Conservation (phyloP, 2,888 invertebrate genomes). For the Autographa gamma region DNA sequence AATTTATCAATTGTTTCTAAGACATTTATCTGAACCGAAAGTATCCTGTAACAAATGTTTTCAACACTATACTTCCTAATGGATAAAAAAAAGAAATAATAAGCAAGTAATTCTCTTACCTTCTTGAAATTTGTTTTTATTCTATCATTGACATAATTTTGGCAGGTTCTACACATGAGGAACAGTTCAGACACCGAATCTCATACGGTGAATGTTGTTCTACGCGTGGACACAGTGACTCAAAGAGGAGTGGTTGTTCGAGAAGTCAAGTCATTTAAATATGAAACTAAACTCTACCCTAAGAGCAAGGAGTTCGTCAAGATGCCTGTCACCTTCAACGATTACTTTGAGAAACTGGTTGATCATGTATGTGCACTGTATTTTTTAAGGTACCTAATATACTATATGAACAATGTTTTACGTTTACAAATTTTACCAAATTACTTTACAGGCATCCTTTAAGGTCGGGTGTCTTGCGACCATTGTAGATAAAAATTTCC, state of each 20-base stretch:
- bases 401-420: not conserved
- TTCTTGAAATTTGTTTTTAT: no score
- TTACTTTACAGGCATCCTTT: constrained; percentile 90
- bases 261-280: constrained; percentile 92
- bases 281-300: constrained; percentile 90
- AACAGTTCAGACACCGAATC: constrained; percentile 91
- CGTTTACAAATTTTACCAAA: not conserved
- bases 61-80: no score
- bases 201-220: constrained; percentile 92
- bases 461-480: constrained; percentile 94
- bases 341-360: constrained; percentile 93
- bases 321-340: constrained; percentile 93
- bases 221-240: constrained; percentile 94
- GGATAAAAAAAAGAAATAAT: no score
- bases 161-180: constrained; percentile 90
- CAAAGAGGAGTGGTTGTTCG: constrained; percentile 95
- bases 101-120: no score
- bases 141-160: not conserved
- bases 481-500: constrained; percentile 94
- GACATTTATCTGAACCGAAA: no score
- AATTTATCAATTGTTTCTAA: not conserved
- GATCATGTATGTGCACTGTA: constrained; percentile 89
- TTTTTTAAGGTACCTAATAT: not conserved
- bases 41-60: no score
- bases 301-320: constrained; percentile 90